Percentiles rank a stretch among this genome's conserved stretches.
phyloP scores from a whole-genome alignment of 1,140 invertebrate genomes.

The Portunus trituberculatus region DNA sequence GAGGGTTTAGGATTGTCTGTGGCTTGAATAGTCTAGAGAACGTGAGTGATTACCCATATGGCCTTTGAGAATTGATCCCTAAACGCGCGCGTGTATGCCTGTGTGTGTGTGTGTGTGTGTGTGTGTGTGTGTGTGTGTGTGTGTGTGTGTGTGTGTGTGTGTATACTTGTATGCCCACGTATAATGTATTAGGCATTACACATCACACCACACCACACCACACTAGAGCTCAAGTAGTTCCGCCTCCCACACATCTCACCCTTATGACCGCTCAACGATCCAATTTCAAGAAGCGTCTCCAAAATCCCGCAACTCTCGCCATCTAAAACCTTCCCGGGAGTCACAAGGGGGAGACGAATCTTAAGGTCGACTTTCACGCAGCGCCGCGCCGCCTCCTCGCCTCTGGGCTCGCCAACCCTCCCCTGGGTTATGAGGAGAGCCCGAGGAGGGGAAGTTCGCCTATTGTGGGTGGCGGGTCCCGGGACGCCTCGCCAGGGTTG shows the following conservation, averaged over 20 bases:
- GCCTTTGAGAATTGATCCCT: too few species aligned
- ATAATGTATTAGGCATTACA: not conserved
- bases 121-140: slow-evolving; percentile 6
- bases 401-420: slow-evolving; percentile 12
- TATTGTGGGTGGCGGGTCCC: slow-evolving; percentile 31
- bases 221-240: not conserved
- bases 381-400: not conserved
- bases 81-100: not conserved
- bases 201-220: too few species aligned
- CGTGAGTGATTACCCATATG: too few species aligned
- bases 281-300: slow-evolving; percentile 55
- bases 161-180: not conserved
- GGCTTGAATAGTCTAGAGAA: too few species aligned
- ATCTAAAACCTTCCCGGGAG: slow-evolving; percentile 39
- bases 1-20: too few species aligned
- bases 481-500: not conserved
- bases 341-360: slow-evolving; percentile 40
- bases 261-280: slow-evolving; percentile 31
- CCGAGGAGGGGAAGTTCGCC: not conserved
- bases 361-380: slow-evolving; percentile 47
- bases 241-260: not conserved
- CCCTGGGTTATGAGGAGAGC: not conserved
- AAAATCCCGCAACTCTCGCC: slow-evolving; percentile 46
- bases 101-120: slow-evolving; percentile 7
- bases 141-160: not conserved